Evolutionary conservation across 1,140 invertebrate genomes (phyloP), one percentile per base, ranked within the genome.

Genomic region (Drosophila orena): DNA sequence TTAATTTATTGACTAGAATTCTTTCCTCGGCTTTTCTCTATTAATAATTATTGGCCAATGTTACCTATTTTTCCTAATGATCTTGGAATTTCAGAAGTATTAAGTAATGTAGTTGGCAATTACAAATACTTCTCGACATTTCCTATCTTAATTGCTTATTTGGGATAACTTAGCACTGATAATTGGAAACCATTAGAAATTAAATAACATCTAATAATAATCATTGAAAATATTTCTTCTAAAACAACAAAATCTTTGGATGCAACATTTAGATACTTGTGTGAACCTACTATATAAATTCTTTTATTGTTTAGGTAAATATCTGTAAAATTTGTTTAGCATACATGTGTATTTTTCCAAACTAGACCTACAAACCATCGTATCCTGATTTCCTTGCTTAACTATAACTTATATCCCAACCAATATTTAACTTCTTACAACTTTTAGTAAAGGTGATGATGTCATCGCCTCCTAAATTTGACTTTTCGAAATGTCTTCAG

Each of bases 391-490:
- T 5, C 15, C 5, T 5, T 5, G 17, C n/a, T n/a, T 20, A 40
- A 27, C 57, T n/a, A 12, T 15, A 66, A 43, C 20, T 61, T 49
- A 17, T 66, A 46, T 40, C 62, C 24, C 42, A 27, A 50, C 47
- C 24, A 50, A 64, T 37, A 37, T 42, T 34, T 64, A 35, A 52
- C 24, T 15, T 55, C 37, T 42, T 55, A 57, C 46, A 75, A 30
- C 59, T 40, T 35, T 56, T 38, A 56, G 37, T 49, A 44, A 11
- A 34, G 50, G 59, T 50, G 64, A 61, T 74, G 42, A 62, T 47
- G 49, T 49, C 49, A 74, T 54, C 47, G 44, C 37, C 46, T 44
- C 30, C 52, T 43, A 58, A 61, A 46, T 74, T 62, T 57, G 20
- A 50, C 34, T 38, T 52, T 34, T 52, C 43, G 30, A 57, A 43